phyloP scores from a whole-genome alignment of 2,888 invertebrate species.

The Apoderus coryli region DNA sequence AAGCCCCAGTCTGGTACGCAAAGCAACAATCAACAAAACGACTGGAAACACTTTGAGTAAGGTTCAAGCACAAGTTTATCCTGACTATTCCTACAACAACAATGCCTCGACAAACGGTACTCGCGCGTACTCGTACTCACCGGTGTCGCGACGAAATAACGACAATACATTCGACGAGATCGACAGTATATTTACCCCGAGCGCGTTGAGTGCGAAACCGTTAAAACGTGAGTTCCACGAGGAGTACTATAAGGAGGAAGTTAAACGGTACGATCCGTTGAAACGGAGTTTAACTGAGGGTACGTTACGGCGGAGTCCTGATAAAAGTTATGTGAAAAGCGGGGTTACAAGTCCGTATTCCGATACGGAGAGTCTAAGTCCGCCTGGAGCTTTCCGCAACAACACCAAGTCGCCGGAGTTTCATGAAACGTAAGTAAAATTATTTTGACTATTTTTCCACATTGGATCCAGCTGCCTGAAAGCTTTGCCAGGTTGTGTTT shows the following conservation, averaged over 20 bases:
- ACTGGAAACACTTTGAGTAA: slow-evolving; percentile 30
- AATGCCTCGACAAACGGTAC: slow-evolving; percentile 23
- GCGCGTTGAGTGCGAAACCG: slow-evolving; percentile 29
- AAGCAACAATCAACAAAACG: slow-evolving; percentile 40
- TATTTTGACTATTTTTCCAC: too few relatives aligned
- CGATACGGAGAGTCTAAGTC: slow-evolving; percentile 32
- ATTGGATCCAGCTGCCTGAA: too few relatives aligned
- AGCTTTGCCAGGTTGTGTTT: too few relatives aligned
- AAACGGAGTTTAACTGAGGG: slow-evolving; percentile 32
- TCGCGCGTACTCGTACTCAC: slow-evolving; percentile 16
- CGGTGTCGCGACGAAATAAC: slow-evolving; percentile 13
- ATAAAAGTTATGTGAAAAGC: neutral
- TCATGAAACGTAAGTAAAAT: slow-evolving; percentile 35
- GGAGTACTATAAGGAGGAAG: slow-evolving; percentile 29
- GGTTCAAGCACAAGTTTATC: slow-evolving; percentile 31
- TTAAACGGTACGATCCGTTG: slow-evolving; percentile 28
- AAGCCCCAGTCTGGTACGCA: slow-evolving; percentile 72
- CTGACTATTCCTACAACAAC: slow-evolving; percentile 20
- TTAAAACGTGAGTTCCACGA: slow-evolving; percentile 29
- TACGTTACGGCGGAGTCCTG: slow-evolving; percentile 20
- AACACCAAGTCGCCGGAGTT: slow-evolving; percentile 33
- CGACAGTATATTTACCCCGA: slow-evolving; percentile 32
- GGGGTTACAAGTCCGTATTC: slow-evolving; percentile 28
- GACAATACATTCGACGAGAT: slow-evolving; percentile 27
- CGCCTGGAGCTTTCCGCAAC: slow-evolving; percentile 30